These are phyloP conservation scores for Lophius americanus DNA, from an alignment of 2,797 vertebrate genomes.

Conservation along the genomic window DNA sequence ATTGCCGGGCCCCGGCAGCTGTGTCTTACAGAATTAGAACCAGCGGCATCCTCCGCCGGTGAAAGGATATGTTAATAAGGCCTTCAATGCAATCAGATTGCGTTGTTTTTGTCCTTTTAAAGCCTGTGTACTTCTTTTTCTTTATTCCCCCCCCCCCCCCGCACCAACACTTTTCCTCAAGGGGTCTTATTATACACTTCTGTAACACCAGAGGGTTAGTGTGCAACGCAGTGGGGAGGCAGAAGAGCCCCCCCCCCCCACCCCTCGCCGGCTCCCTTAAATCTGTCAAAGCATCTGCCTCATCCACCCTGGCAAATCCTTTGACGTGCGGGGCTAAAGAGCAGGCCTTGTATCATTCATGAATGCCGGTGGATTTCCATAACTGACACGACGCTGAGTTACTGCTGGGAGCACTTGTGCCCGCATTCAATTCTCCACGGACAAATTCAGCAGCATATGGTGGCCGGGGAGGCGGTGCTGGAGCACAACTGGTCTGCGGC, in stretches of 20 bases:
- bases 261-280: slow-evolving; percentile 70
- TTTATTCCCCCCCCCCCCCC: neutral
- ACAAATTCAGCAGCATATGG: slow-evolving; percentile 73
- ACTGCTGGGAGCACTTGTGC: slow-evolving; percentile 73
- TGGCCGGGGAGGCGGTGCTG: slow-evolving; percentile 41
- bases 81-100: slow-evolving; percentile 78
- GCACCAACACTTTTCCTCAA: slow-evolving; percentile 78
- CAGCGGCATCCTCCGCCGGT: slow-evolving; percentile 76
- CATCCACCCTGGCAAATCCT: slow-evolving; percentile 78
- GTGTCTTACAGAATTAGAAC: slow-evolving; percentile 75
- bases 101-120: slow-evolving; percentile 79
- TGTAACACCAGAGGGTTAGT: slow-evolving; percentile 80
- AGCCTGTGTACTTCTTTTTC: slow-evolving; percentile 65
- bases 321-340: slow-evolving; percentile 79
- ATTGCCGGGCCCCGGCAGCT: slow-evolving; percentile 75
- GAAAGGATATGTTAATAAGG: slow-evolving; percentile 81
- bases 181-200: slow-evolving; percentile 86
- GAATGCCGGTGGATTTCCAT: slow-evolving; percentile 82
- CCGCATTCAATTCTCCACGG: slow-evolving; percentile 63
- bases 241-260: slow-evolving; percentile 66
- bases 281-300: slow-evolving; percentile 85
- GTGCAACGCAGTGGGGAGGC: slow-evolving; percentile 72
- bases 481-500: slow-evolving; percentile 41
- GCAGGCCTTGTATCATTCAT: slow-evolving; percentile 80
- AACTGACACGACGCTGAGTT: slow-evolving; percentile 74